Conservation (phyloP, 53 echinoderm and acorn worm genomes). For the Holothuria scabra region DNA sequence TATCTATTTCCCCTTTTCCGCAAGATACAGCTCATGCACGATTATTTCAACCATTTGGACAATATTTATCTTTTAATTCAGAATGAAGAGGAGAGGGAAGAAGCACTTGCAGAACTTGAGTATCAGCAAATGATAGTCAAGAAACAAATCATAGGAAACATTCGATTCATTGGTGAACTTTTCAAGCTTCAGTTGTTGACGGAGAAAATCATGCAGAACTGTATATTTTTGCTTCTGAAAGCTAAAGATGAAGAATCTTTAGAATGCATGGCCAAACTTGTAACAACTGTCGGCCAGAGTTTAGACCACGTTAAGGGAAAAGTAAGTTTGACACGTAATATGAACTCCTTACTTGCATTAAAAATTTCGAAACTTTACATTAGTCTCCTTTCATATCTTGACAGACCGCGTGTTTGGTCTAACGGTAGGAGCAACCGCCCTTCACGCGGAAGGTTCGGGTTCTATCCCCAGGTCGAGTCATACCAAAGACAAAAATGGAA, state of each 20-base stretch:
- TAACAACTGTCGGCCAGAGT: conserved; percentile 84
- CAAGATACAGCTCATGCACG: no score
- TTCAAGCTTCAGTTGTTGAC: conserved; percentile 90
- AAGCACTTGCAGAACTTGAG: conserved; percentile 46
- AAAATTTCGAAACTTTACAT: no score
- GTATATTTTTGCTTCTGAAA: conserved; percentile 83
- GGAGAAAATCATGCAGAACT: conserved; percentile 97
- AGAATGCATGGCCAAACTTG: conserved; percentile 81
- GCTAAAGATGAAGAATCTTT: conserved; percentile 91
- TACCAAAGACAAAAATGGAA: no score
- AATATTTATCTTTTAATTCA: not conserved
- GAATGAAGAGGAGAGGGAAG: conserved; percentile 35
- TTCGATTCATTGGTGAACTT: conserved; percentile 94
- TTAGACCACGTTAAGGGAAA: conserved; percentile 92
- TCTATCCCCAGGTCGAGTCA: no score
- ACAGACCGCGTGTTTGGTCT: no score
- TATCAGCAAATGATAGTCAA: conserved; percentile 69
- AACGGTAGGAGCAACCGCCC: no score
- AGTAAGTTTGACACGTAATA: conserved; percentile 48
- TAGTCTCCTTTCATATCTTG: no score
- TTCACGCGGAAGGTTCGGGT: no score
- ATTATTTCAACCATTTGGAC: no score
- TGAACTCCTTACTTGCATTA: no score
- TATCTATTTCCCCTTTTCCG: no score
- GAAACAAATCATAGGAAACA: conserved; percentile 86